Conservation (phyloP, 2,888 invertebrate species). For the Halictus quadricinctus region DNA sequence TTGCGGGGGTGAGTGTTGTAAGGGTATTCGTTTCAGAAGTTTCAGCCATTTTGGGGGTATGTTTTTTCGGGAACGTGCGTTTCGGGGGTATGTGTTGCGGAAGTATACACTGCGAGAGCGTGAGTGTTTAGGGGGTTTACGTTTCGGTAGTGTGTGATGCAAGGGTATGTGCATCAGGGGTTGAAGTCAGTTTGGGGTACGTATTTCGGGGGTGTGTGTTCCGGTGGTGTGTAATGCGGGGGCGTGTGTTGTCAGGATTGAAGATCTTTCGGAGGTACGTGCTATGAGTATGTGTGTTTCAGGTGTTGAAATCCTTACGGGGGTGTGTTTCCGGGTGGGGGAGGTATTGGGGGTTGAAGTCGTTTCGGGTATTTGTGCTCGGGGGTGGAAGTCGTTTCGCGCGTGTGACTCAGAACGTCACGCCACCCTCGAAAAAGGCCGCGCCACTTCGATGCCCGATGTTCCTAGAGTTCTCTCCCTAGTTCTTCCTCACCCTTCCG, state of each 20-base stretch:
- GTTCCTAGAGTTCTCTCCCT: slow-evolving; percentile 36
- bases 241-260: no score
- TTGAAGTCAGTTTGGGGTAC: neutral
- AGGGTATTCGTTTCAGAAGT: no score
- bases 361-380: slow-evolving; percentile 15
- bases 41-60: no score
- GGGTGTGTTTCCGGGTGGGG: neutral
- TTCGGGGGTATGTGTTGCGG: neutral
- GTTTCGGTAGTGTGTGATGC: neutral
- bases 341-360: neutral
- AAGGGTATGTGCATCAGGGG: neutral
- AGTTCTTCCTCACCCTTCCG: neutral
- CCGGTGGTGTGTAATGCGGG: no score
- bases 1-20: neutral
- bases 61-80: neutral
- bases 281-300: no score
- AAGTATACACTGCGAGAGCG: no score
- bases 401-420: slow-evolving; percentile 64
- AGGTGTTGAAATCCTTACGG: no score
- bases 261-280: neutral
- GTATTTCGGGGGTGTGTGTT: neutral
- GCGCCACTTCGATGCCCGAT: slow-evolving; percentile 65
- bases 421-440: slow-evolving; percentile 59
- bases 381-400: slow-evolving; percentile 51
- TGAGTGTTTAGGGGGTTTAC: no score